These are phyloP conservation scores for Paracanthobrama guichenoti DNA, from an alignment of 2,113 vertebrate genomes.

Conservation along the genomic window DNA sequence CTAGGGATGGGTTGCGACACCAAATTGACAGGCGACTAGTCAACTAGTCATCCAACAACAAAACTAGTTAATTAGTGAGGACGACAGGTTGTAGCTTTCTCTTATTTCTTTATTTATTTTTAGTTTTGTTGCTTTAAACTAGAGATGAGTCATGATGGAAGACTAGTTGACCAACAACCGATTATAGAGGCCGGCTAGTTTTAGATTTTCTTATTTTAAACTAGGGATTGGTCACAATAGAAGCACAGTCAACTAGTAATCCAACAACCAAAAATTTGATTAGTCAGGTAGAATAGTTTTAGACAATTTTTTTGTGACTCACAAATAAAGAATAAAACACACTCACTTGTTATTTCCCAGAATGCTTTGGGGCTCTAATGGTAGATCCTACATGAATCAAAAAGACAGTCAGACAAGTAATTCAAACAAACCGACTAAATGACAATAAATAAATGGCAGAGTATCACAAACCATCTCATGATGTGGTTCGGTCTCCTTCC, in stretches of 20 bases:
- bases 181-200: background rate
- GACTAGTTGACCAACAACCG: background rate
- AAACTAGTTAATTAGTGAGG: background rate
- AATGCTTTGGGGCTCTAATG: constrained; percentile 85
- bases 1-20: background rate
- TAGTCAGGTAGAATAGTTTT: background rate
- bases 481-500: constrained; percentile 96
- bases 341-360: constrained; percentile 96
- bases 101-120: background rate
- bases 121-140: background rate
- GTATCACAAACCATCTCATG: constrained; percentile 84
- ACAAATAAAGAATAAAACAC: background rate
- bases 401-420: constrained; percentile 49
- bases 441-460: background rate
- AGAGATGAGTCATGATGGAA: background rate
- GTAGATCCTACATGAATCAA: constrained; percentile 82
- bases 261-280: background rate
- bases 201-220: background rate
- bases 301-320: background rate
- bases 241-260: background rate
- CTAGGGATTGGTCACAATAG: background rate
- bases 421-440: background rate
- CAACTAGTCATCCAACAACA: background rate
- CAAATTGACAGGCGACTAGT: background rate
- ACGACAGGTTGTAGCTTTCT: background rate